A percentile compares a stretch with the other conserved stretches of the same genome.
Conservation (phyloP, 2,888 invertebrate genomes). For the Argyresthia goedartella region DNA sequence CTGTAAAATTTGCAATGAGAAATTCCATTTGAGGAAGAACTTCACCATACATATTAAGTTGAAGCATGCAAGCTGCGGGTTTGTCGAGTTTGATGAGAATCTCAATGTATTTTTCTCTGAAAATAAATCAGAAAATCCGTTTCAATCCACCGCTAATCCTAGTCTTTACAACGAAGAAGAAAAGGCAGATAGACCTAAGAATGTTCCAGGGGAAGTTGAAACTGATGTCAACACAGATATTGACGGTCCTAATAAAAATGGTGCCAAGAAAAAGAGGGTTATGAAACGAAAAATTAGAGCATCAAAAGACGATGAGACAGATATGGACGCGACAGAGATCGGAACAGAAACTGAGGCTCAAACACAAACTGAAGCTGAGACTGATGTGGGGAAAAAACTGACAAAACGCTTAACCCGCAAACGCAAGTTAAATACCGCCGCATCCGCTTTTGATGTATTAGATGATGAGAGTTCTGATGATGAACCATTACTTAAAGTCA, state of each 20-base stretch:
- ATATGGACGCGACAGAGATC: neutral
- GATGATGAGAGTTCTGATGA: slow-evolving; percentile 33
- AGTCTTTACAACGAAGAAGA: slow-evolving; percentile 3
- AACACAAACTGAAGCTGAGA: slow-evolving; percentile 16
- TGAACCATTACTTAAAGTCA: slow-evolving; percentile 25
- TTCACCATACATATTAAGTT: slow-evolving; percentile 55
- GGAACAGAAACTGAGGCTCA: slow-evolving; percentile 23
- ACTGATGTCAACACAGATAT: neutral
- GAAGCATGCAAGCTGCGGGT: slow-evolving; percentile 38
- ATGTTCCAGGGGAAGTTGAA: neutral
- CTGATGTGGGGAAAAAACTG: slow-evolving; percentile 4
- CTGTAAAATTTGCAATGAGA: slow-evolving; percentile 44
- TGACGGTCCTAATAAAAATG: slow-evolving; percentile 2
- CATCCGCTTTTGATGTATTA: slow-evolving; percentile 1
- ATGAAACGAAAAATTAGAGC: neutral
- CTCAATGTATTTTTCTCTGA: slow-evolving; percentile 47
- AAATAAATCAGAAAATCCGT: slow-evolving; percentile 35
- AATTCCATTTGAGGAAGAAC: slow-evolving; percentile 33
- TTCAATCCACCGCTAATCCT: slow-evolving; percentile 18
- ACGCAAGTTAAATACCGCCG: slow-evolving; percentile 15
- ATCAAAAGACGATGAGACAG: neutral
- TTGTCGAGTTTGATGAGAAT: slow-evolving; percentile 46
- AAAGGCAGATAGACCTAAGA: neutral
- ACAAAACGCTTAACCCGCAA: slow-evolving; percentile 6
- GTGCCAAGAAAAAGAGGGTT: neutral